A percentile compares a stretch with the other conserved stretches of the same genome.
Conservation (phyloP, 2,797 vertebrate genomes). For the Anisognathus igniventris region DNA sequence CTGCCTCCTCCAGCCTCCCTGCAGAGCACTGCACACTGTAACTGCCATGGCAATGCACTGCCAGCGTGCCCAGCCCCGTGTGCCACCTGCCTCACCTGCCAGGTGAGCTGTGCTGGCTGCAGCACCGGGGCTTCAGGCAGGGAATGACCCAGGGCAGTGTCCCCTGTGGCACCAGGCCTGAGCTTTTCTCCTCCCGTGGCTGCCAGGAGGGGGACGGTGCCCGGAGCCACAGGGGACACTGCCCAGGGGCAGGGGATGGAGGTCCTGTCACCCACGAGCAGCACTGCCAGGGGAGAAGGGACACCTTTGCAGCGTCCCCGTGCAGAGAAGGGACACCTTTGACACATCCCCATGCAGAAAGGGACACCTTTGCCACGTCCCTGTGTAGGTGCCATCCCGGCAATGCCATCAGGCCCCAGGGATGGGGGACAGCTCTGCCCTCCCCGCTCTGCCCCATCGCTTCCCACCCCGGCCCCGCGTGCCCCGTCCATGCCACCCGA, state of each 20-base stretch:
- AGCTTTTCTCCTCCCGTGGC: not conserved
- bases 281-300: not conserved
- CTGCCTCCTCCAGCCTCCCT: not conserved
- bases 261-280: not conserved
- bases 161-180: not conserved
- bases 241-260: not conserved
- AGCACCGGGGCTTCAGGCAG: rapidly evolving
- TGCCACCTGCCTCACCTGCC: not conserved
- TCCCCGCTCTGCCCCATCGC: slow-evolving; percentile 2
- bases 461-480: not conserved
- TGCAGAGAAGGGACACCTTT: not conserved
- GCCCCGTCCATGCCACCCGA: not conserved
- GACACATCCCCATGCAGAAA: rapidly evolving
- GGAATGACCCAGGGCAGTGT: not conserved
- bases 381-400: rapidly evolving
- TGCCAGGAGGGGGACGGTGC: not conserved
- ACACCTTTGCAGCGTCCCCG: not conserved
- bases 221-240: not conserved
- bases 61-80: not conserved
- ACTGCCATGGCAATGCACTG: slow-evolving; percentile 46
- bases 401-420: not conserved
- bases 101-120: not conserved
- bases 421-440: not conserved
- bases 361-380: not conserved
- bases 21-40: not conserved